phyloP scores from a whole-genome alignment of 2,797 vertebrate species.

The Clamator glandarius region DNA sequence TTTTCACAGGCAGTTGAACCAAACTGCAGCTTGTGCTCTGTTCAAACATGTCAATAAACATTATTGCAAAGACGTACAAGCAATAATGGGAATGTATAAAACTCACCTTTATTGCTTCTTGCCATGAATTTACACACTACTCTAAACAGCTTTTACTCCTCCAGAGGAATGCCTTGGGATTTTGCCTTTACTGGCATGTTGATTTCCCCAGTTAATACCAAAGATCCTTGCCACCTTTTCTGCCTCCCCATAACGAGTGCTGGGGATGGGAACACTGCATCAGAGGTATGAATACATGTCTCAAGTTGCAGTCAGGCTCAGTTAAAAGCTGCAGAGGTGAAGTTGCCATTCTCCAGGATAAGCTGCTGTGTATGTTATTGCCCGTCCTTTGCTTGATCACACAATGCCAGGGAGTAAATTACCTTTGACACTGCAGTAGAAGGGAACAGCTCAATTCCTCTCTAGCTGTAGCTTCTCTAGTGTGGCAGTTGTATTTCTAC shows the following conservation, averaged over 20 bases:
- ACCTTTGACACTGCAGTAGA: conserved; percentile 46
- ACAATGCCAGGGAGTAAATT: conserved; percentile 62
- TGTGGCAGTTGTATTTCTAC: conserved; percentile 19
- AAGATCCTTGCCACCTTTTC: background rate
- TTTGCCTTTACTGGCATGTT: conserved; percentile 11
- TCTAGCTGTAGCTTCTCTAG: background rate
- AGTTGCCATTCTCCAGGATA: conserved; percentile 33
- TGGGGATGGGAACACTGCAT: background rate
- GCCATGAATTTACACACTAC: conserved; percentile 74
- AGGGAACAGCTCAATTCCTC: conserved; percentile 55
- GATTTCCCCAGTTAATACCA: background rate
- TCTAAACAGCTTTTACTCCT: conserved; percentile 76
- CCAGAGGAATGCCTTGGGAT: conserved; percentile 61
- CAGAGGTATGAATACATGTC: background rate
- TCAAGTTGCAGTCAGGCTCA: conserved; percentile 22
- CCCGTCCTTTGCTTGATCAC: conserved; percentile 53
- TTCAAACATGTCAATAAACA: conserved; percentile 85
- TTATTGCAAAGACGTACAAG: conserved; percentile 82
- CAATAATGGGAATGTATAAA: conserved; percentile 82
- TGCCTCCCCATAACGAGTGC: background rate
- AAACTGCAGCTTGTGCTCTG: conserved; percentile 79
- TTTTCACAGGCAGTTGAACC: conserved; percentile 84
- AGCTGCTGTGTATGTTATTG: conserved; percentile 47
- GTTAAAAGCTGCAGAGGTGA: conserved; percentile 41
- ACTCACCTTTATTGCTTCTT: conserved; percentile 82